Base-by-base conservation (phyloP, 2,797 vertebrate species). In the Chloroceryle amazona region DNA sequence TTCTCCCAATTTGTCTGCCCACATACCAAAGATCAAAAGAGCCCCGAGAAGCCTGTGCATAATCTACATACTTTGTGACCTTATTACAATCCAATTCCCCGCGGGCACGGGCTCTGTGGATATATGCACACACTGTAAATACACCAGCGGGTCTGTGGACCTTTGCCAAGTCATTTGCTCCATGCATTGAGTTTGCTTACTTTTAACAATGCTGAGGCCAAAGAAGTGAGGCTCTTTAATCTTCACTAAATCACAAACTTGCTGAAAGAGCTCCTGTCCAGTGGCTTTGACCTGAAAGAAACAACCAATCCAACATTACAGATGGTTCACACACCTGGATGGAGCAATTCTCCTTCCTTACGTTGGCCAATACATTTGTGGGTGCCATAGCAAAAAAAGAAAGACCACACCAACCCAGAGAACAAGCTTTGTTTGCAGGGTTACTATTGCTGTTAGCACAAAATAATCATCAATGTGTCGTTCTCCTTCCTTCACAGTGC, bases 221-320 rank as follows among this genome's bases (percentile, higher is more conserved):
- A 99, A 99, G 97, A 99, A 98, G 97, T 98, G 98, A 83, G 99
- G 97, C 72, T 99, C 99, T 97, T 98, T 98, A 94, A 99, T 98
- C 96, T 98, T 98, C 41, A 98, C 97, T 89, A 96, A 78, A 84
- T 98, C 98, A 25, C 98, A 98, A 72, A 99, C 98, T 74, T 96
- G 97, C 83, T 97, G 98, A 86, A 99, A 99, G 94, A 99, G 98
- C 92, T 99, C 99, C 71, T 98, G 98, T 49, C 99, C 99, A 4
- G 99, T 99, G 88, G 99, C 98, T 98, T 98, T 99, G 71, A 98
- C 97, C 99, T 99, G 96, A 97, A 96, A 96, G 79, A 86, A 89
- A 95, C 61, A 97, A 96, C 20, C 86, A 93, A 52, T 71, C 44
- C 87, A 81, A 31, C 19, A 11, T 97, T 93, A 96, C 46, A 92